Conservation (phyloP, 1,140 invertebrate species). For the Prorops nasuta region DNA sequence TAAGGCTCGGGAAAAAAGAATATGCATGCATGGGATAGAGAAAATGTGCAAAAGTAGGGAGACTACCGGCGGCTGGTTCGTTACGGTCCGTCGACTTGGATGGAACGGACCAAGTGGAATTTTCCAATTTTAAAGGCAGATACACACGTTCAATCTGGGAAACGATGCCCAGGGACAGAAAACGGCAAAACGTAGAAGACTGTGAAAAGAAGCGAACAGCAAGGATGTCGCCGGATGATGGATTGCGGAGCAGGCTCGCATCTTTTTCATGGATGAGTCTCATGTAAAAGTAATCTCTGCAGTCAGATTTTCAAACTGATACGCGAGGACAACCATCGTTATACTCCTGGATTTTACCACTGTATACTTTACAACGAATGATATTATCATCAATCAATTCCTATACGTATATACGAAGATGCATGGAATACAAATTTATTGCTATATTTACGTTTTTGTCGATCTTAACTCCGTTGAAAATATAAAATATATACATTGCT, state of each 20-base stretch:
- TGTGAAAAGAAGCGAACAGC: not conserved
- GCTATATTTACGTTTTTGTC: too few relatives aligned
- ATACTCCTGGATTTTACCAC: too few relatives aligned
- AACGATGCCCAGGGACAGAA: constrained; percentile 8
- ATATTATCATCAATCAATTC: too few relatives aligned
- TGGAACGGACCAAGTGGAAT: constrained; percentile 20
- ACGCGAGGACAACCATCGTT: too few relatives aligned
- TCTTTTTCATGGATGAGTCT: not conserved
- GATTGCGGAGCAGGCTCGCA: constrained; percentile 5
- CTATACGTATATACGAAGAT: too few relatives aligned
- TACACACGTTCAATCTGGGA: too few relatives aligned
- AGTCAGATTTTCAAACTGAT: too few relatives aligned
- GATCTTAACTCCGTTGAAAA: too few relatives aligned
- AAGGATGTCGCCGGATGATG: constrained; percentile 21
- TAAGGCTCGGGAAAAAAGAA: constrained; percentile 12
- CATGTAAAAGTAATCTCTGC: not conserved
- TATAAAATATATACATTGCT: too few relatives aligned
- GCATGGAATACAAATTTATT: too few relatives aligned
- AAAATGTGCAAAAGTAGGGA: constrained; percentile 8
- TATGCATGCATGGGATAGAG: too few relatives aligned
- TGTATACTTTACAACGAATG: too few relatives aligned
- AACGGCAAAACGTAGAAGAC: not conserved
- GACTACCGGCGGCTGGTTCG: constrained; percentile 17
- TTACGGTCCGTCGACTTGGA: constrained; percentile 21
- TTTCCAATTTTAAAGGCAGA: constrained; percentile 37